Base-by-base conservation (phyloP, 2,797 vertebrate genomes). In the Aphelocoma californica region DNA sequence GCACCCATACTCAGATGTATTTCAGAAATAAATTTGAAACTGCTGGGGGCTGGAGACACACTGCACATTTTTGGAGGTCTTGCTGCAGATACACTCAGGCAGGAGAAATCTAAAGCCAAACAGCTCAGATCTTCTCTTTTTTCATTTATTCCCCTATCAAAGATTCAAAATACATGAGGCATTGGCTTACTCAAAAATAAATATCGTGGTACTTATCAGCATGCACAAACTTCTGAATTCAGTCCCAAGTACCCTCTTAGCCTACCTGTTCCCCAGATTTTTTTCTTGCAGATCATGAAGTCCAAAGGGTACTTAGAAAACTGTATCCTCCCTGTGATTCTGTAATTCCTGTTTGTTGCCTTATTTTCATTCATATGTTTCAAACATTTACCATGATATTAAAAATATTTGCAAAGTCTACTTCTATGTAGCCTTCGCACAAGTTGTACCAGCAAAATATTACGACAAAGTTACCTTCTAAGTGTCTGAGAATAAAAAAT, bases 1-100 rank as follows among this genome's bases (percentile, higher is more conserved):
- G 3, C 15, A 78, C 2, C 15, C 9, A 2, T 36, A 28, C 4
- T 32, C 14, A n/a, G 53, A 51, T 0, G 2, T 48, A n/a, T 44
- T 31, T 81, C 28, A 81, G n/a, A 92, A 78, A 67, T 20, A 60
- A 65, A 66, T 14, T 28, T 31, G 9, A 54, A 81, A 47, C 12
- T 36, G 3, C 8, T 67, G 25, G 16, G 29, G 7, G 12, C 34
- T 78, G 29, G 29, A 70, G 26, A n/a, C 4, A 19, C 13, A 24
- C 20, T 28, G 7, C 21, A 38, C 2, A 5, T 11, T 86, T 82
- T 26, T n/a, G 16, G n/a, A 57, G 7, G 7, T n/a, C 6, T 7
- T 56, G 31, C 23, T 69, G 34, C 14, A 58, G 12, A 61, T 29
- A 24, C 1, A 2, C 17, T 75, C 3, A 42, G 24, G 18, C 3